Evolutionary conservation across 2,797 vertebrate species (phyloP).

Genomic region (Anabacerthia variegaticeps): DNA sequence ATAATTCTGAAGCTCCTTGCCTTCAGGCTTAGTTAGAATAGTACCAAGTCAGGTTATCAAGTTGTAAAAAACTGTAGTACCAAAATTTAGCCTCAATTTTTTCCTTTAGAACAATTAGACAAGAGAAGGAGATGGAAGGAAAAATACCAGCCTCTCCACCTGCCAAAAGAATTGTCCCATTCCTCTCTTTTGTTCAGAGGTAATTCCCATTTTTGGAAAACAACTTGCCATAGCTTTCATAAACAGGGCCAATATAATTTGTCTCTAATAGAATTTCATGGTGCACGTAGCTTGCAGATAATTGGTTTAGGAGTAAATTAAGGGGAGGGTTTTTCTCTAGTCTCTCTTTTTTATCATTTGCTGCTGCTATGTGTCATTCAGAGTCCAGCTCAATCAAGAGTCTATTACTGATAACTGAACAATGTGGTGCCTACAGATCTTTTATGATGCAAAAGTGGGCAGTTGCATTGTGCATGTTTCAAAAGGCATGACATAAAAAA

Average conservation of each 20-base stretch:
- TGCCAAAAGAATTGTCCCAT: not conserved
- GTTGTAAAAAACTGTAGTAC: not conserved
- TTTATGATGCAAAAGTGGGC: slow-evolving; percentile 55
- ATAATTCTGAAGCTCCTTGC: not conserved
- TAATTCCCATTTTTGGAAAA: not conserved
- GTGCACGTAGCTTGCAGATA: slow-evolving; percentile 22
- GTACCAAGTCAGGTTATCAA: not conserved
- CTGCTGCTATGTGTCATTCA: slow-evolving; percentile 16
- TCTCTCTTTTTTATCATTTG: slow-evolving; percentile 49
- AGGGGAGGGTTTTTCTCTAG: slow-evolving; percentile 28
- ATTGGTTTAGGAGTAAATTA: slow-evolving; percentile 44
- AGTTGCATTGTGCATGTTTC: slow-evolving; percentile 47
- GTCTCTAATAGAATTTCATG: slow-evolving; percentile 30
- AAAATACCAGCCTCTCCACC: not conserved
- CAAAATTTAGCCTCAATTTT: not conserved
- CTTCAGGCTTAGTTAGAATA: not conserved
- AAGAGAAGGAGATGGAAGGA: not conserved
- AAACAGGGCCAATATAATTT: slow-evolving; percentile 24
- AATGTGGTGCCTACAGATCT: slow-evolving; percentile 55
- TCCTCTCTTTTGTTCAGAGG: slow-evolving; percentile 9
- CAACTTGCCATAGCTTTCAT: not conserved
- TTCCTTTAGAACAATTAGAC: not conserved
- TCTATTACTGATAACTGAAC: slow-evolving; percentile 55
- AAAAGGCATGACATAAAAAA: slow-evolving; percentile 17
- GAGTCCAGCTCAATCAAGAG: slow-evolving; percentile 47